phyloP scores from a whole-genome alignment of 1,140 invertebrate species.

The Camponotus floridanus region DNA sequence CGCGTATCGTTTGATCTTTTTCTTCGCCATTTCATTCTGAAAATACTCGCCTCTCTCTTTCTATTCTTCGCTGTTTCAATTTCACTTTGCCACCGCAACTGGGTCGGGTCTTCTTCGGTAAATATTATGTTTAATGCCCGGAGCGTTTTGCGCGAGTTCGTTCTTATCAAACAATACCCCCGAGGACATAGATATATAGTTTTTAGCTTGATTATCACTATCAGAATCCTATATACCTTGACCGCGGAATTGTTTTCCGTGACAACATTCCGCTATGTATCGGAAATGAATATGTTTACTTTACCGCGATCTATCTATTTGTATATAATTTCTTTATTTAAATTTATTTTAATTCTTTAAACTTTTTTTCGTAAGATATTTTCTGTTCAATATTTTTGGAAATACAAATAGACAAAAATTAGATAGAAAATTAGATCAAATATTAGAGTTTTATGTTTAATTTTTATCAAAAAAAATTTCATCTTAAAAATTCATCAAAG shows the following conservation, averaged over 20 bases:
- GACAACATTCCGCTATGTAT: not conserved
- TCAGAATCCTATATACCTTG: not conserved
- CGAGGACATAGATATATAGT: not conserved
- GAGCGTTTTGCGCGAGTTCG: not conserved
- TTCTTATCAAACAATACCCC: not conserved
- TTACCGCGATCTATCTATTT: not conserved
- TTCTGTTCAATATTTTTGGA: not conserved
- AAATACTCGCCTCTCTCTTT: conserved; percentile 17
- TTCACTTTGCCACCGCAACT: not conserved
- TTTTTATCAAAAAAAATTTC: not conserved
- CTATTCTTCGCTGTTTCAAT: conserved; percentile 3
- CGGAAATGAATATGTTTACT: not conserved
- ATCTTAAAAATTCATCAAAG: not conserved
- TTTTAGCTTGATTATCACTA: conserved; percentile 28
- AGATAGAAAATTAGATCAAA: too few species aligned
- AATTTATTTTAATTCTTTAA: too few species aligned
- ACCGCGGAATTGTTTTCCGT: not conserved
- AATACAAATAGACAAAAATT: not conserved
- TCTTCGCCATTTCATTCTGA: not conserved
- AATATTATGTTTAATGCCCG: conserved; percentile 35
- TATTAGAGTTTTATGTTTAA: not conserved
- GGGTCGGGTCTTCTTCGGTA: conserved; percentile 6
- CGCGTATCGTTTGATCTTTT: not conserved
- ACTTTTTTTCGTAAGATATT: too few species aligned
- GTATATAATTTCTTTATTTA: too few species aligned